Conservation (phyloP, 2,888 invertebrate genomes). For the Sinhomidia bicolor region DNA sequence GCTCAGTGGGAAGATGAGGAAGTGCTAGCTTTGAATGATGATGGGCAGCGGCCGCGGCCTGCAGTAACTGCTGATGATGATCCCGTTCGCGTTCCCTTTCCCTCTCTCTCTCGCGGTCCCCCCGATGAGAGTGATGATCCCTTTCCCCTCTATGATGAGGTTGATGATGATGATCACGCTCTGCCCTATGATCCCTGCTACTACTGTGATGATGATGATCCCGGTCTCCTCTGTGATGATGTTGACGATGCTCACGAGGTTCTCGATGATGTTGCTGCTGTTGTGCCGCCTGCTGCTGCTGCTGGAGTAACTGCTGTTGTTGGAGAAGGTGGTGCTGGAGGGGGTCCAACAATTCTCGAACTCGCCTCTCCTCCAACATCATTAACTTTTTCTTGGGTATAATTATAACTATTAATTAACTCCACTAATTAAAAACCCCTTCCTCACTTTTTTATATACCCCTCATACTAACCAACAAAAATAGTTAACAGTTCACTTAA, state of each 20-base stretch:
- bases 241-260: slow-evolving; percentile 29
- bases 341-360: slow-evolving; percentile 64
- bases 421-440: neutral
- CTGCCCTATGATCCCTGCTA: slow-evolving; percentile 30
- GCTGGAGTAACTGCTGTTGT: slow-evolving; percentile 41
- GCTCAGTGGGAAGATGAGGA: slow-evolving; percentile 35
- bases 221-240: slow-evolving; percentile 42
- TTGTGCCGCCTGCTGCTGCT: slow-evolving; percentile 57
- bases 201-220: slow-evolving; percentile 29
- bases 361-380: slow-evolving; percentile 68
- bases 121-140: slow-evolving; percentile 32
- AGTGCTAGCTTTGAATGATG: slow-evolving; percentile 31
- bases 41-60: slow-evolving; percentile 35
- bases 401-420: neutral
- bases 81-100: slow-evolving; percentile 29
- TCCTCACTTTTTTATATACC: neutral
- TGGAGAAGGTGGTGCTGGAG: slow-evolving; percentile 62
- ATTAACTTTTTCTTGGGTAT: slow-evolving; percentile 46
- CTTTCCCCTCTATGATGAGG: slow-evolving; percentile 32
- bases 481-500: too few relatives aligned
- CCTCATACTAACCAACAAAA: neutral
- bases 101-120: slow-evolving; percentile 9
- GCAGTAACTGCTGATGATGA: slow-evolving; percentile 39
- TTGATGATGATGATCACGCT: slow-evolving; percentile 23
- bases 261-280: slow-evolving; percentile 46